phyloP scores from a whole-genome alignment of 1,140 invertebrate genomes.

The Musca vetustissima region DNA sequence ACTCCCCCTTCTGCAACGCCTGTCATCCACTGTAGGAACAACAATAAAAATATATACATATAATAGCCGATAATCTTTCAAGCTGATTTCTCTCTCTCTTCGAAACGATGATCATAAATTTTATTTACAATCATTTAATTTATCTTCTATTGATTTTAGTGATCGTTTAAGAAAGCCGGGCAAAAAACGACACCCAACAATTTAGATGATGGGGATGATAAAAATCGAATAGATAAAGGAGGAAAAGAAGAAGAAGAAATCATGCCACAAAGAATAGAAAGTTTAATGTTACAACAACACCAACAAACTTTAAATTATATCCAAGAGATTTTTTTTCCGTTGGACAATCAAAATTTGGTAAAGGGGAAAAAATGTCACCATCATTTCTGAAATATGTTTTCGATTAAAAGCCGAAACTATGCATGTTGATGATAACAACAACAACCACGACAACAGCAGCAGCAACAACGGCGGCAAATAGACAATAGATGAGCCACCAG shows the following conservation, averaged over 20 bases:
- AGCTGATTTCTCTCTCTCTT: too few species aligned
- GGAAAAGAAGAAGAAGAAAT: neutral
- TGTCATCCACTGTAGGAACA: too few species aligned
- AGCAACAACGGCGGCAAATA: slow-evolving; percentile 3
- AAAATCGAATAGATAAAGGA: too few species aligned
- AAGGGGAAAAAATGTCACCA: slow-evolving; percentile 3
- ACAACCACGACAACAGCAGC: neutral
- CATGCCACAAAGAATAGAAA: slow-evolving; percentile 8
- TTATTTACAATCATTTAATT: slow-evolving; percentile 14
- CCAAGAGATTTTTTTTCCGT: too few species aligned
- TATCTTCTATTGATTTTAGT: slow-evolving; percentile 18
- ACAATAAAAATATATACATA: too few species aligned
- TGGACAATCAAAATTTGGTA: too few species aligned
- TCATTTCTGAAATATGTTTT: slow-evolving; percentile 19
- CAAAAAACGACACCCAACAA: neutral
- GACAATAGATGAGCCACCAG: neutral
- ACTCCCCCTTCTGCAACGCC: too few species aligned
- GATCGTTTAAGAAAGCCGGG: slow-evolving; percentile 10
- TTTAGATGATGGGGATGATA: neutral
- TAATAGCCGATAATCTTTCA: too few species aligned
- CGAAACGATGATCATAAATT: slow-evolving; percentile 5
- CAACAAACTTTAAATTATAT: neutral
- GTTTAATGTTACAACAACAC: slow-evolving; percentile 7
- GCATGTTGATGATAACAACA: neutral
- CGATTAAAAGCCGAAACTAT: neutral